phyloP scores from a whole-genome alignment of 2,113 vertebrate genomes.

The Pelvicachromis taeniatus region DNA sequence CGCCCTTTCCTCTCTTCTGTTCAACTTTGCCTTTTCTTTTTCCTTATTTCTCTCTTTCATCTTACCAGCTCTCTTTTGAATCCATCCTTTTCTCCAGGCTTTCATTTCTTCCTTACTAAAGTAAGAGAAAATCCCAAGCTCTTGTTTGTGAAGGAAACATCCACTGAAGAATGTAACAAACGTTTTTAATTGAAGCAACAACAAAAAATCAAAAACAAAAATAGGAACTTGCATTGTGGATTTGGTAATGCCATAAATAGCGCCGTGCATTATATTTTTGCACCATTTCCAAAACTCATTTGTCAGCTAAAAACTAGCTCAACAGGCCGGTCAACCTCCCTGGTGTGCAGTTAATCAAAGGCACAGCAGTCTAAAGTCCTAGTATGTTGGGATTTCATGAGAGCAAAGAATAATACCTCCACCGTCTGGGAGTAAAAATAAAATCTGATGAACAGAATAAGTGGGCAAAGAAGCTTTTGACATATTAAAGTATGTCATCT shows the following conservation, averaged over 20 bases:
- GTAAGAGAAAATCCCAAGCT: neutral
- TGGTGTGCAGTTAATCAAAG: neutral
- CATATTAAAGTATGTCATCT: neutral
- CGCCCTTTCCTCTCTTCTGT: neutral
- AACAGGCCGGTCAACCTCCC: neutral
- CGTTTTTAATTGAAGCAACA: neutral
- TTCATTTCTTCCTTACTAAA: neutral
- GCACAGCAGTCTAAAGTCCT: neutral
- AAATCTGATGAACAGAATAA: neutral
- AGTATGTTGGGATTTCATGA: neutral
- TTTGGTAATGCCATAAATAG: neutral
- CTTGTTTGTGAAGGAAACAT: neutral
- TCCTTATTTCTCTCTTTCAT: neutral
- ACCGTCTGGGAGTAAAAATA: neutral
- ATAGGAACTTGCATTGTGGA: neutral
- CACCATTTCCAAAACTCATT: neutral
- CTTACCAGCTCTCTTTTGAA: neutral
- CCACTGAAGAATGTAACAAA: neutral
- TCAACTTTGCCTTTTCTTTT: neutral
- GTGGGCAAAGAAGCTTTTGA: neutral
- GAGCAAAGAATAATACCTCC: neutral
- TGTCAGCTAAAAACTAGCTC: neutral
- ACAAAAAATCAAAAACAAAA: fast-evolving
- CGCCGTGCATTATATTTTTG: neutral
- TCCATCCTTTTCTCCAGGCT: neutral